Base-by-base conservation (phyloP, 2,113 vertebrate species). In the Corythoichthys intestinalis region DNA sequence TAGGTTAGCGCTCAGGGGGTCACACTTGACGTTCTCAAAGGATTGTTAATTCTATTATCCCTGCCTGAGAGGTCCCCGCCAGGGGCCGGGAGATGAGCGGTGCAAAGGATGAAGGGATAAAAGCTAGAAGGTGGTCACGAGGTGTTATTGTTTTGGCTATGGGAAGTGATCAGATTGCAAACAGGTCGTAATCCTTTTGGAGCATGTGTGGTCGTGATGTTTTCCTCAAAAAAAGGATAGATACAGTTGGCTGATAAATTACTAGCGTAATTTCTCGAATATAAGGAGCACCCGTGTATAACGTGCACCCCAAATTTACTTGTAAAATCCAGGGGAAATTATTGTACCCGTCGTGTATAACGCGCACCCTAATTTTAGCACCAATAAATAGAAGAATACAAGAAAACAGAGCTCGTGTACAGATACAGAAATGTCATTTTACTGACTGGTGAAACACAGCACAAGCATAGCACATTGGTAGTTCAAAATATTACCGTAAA, bases 1-100 rank as follows among this genome's bases (percentile, higher is more conserved):
- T 44, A 74, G 81, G 79, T 79, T 65, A 73, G 15, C 38, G 54
- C 54, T 56, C 14, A 47, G 63, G 72, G 77, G 66, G 73, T 87
- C 76, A 75, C 35, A 49, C 69, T 83, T 84, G 82, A 87, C 28
- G 54, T 73, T 80, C 67, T 66, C 76, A 75, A 53, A 71, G 78
- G 83, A 68, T 81, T 78, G 83, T 83, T 90, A 87, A 91, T 92
- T 87, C 79, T 84, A 87, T 91, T 90, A 89, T 88, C 70, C 70
- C 64, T 72, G 78, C 71, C 81, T 73, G 65, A 84, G 77, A 83
- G 77, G 81, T 82, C 62, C 83, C 79, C 78, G 85, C 82, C 70
- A 50, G 65, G 48, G 78, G 65, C 70, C 56, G 65, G 71, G 65
- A 64, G 66, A 53, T 66, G 73, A 71, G 70, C 66, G 17, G 41